phyloP scores from a whole-genome alignment of 2,113 vertebrate genomes.

The Aldabrachelys gigantea region DNA sequence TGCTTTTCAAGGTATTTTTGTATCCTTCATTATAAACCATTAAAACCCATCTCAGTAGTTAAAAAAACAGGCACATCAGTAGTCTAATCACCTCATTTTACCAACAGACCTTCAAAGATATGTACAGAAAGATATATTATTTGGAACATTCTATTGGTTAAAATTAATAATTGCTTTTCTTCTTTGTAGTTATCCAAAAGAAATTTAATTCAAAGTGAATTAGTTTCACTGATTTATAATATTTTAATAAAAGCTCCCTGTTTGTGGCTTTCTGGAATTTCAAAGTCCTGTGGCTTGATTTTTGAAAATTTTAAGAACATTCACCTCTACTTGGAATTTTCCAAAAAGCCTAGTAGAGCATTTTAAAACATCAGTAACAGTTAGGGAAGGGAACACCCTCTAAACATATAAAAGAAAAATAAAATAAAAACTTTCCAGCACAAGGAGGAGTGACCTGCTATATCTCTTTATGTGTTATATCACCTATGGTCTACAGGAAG shows the following conservation, averaged over 20 bases:
- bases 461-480: not conserved
- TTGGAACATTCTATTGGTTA: not conserved
- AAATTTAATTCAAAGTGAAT: not conserved
- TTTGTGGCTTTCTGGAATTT: not conserved
- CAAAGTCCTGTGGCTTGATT: accelerated
- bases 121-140: not conserved
- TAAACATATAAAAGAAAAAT: not conserved
- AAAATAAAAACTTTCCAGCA: not conserved
- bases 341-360: not conserved
- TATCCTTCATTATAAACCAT: not conserved
- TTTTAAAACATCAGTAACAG: not conserved
- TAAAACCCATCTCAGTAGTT: not conserved
- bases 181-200: not conserved
- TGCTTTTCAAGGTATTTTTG: not conserved
- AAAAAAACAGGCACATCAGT: not conserved
- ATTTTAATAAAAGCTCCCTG: not conserved
- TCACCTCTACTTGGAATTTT: not conserved
- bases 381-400: not conserved
- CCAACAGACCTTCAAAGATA: not conserved
- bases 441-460: not conserved
- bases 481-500: not conserved
- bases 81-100: not conserved
- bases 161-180: not conserved
- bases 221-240: not conserved
- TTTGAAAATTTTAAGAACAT: not conserved